A percentile compares a stretch with the other conserved stretches of the same genome.
These are phyloP conservation scores for Haliclystus octoradiatus DNA, from an alignment of 30 jellyfish, hydroid and myxozoan species.

Conservation along the genomic window DNA sequence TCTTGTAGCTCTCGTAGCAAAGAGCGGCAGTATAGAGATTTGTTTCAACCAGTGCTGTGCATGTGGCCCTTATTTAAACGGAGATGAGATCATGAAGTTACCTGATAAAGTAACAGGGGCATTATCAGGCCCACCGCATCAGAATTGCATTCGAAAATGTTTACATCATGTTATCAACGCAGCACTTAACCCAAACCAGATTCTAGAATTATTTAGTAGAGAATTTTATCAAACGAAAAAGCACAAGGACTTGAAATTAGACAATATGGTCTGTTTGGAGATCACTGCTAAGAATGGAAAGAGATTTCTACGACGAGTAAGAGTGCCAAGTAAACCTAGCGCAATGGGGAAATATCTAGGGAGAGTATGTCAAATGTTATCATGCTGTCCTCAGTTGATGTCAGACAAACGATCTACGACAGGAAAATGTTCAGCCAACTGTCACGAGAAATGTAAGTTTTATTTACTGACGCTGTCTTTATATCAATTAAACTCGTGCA, in stretches of 20 bases:
- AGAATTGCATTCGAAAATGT: conserved; percentile 86
- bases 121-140: conserved; percentile 96
- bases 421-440: conserved; percentile 73
- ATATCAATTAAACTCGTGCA: too few species aligned
- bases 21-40: conserved; percentile 72
- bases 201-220: conserved; percentile 86
- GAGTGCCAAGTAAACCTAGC: conserved; percentile 90
- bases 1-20: conserved; percentile 32
- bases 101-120: conserved; percentile 86
- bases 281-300: conserved; percentile 94
- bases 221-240: conserved; percentile 92
- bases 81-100: conserved; percentile 60
- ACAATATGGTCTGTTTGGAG: conserved; percentile 83
- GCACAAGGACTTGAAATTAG: conserved; percentile 87
- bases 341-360: conserved; percentile 55
- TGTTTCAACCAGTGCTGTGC: conserved; percentile 85
- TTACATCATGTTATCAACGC: conserved; percentile 84
- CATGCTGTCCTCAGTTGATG: conserved; percentile 81
- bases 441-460: conserved; percentile 72
- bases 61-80: conserved; percentile 88
- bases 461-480: neutral
- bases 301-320: conserved; percentile 74
- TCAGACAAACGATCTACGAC: conserved; percentile 82
- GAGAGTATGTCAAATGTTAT: conserved; percentile 76
- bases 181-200: conserved; percentile 84